Evolutionary conservation across 2,888 invertebrate genomes (phyloP).

Genomic region (Stramonita haemastoma): DNA sequence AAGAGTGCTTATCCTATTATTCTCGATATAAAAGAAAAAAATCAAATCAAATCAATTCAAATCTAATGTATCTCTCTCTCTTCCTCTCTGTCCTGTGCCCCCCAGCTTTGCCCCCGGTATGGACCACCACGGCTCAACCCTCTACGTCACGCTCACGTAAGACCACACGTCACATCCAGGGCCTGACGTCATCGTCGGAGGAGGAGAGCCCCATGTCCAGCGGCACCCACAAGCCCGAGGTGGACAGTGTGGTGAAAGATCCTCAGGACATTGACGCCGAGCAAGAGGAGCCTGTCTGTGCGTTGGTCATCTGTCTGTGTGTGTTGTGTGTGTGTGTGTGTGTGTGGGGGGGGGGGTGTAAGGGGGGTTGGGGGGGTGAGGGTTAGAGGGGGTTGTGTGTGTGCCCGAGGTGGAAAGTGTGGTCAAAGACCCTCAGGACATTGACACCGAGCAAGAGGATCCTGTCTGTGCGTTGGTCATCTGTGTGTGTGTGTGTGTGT

Average conservation of each 20-base stretch:
- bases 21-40: too few species aligned
- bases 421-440: too few species aligned
- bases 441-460: too few species aligned
- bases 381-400: too few species aligned
- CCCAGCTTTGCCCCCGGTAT: conserved; percentile 50
- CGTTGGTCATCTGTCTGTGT: background rate
- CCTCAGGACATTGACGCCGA: background rate
- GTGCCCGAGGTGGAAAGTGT: too few species aligned
- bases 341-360: background rate
- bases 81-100: background rate
- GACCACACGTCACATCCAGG: conserved; percentile 61
- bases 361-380: background rate
- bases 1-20: too few species aligned
- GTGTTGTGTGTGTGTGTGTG: background rate
- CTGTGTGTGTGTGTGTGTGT: too few species aligned
- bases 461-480: too few species aligned
- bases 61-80: too few species aligned
- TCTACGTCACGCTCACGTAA: conserved; percentile 62
- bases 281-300: background rate
- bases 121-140: conserved; percentile 57
- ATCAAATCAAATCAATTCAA: too few species aligned
- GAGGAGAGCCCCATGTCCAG: conserved; percentile 27
- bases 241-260: background rate
- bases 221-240: conserved; percentile 13
- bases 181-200: conserved; percentile 46